Conservation (phyloP, 2,888 invertebrate genomes). For the Drosophila colorata region DNA sequence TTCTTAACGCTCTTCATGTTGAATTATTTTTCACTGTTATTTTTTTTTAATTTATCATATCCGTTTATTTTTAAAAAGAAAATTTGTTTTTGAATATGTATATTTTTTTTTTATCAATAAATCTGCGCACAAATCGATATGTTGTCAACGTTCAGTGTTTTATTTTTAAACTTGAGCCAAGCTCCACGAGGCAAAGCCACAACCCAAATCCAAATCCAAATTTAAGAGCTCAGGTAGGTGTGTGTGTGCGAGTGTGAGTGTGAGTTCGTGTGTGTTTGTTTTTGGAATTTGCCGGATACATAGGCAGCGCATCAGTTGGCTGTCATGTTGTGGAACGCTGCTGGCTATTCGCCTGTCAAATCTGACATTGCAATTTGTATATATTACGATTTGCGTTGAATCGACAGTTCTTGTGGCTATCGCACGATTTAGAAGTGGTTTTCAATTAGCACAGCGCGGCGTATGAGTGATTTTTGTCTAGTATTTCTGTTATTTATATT, state of each 20-base stretch:
- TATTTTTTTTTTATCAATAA: slow-evolving; percentile 46
- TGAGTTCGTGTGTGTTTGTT: slow-evolving; percentile 27
- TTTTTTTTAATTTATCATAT: slow-evolving; percentile 30
- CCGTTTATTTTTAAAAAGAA: slow-evolving; percentile 9
- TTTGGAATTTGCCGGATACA: slow-evolving; percentile 59
- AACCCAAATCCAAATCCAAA: slow-evolving; percentile 41
- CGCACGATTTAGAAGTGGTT: slow-evolving; percentile 26
- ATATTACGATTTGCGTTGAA: slow-evolving; percentile 38
- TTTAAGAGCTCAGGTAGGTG: slow-evolving; percentile 24
- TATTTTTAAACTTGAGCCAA: slow-evolving; percentile 51
- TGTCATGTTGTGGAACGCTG: slow-evolving; percentile 9
- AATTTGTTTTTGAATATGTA: slow-evolving; percentile 9
- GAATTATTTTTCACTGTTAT: slow-evolving; percentile 9
- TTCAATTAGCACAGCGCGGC: slow-evolving; percentile 56
- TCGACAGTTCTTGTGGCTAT: slow-evolving; percentile 31
- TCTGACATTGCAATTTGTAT: slow-evolving; percentile 63
- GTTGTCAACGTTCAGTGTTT: slow-evolving; percentile 32
- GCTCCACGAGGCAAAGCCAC: slow-evolving; percentile 21
- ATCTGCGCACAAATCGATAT: slow-evolving; percentile 58
- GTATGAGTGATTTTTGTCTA: slow-evolving; percentile 28
- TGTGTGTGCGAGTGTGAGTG: slow-evolving; percentile 20
- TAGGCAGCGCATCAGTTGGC: slow-evolving; percentile 25
- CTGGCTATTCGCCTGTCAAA: slow-evolving; percentile 33
- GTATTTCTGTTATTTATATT: too few species aligned
- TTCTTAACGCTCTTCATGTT: slow-evolving; percentile 84